Percentiles rank a stretch among this genome's conserved stretches.
Evolutionary conservation across 1,140 invertebrate genomes (phyloP).

Genomic region (Cyrtorhinus lividipennis): DNA sequence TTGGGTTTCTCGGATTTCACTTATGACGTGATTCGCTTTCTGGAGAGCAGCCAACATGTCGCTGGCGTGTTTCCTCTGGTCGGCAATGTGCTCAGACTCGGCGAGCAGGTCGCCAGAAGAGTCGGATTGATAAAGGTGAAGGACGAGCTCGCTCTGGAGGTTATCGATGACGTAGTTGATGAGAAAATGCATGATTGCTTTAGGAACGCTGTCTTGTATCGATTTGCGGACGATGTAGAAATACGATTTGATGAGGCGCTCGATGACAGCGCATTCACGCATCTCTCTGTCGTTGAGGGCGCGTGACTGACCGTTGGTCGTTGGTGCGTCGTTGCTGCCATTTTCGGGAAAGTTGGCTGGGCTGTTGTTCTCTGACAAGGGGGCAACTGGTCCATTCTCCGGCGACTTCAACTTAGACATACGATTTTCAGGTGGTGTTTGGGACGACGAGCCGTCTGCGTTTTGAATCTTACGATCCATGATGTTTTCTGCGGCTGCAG

Average conservation of each 20-base stretch:
- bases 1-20: slow-evolving; percentile 95
- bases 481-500: slow-evolving; percentile 30
- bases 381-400: too few species aligned
- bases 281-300: too few species aligned
- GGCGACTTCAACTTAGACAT: too few species aligned
- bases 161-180: slow-evolving; percentile 98
- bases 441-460: not conserved
- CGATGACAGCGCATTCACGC: slow-evolving; percentile 56
- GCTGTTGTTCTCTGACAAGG: too few species aligned
- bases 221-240: slow-evolving; percentile 98
- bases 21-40: slow-evolving; percentile 86
- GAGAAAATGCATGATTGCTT: slow-evolving; percentile 99
- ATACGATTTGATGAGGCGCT: slow-evolving; percentile 93
- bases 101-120: slow-evolving; percentile 84
- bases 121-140: slow-evolving; percentile 93
- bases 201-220: slow-evolving; percentile 97
- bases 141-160: slow-evolving; percentile 94
- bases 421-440: not conserved
- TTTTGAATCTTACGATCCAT: not conserved
- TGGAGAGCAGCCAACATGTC: slow-evolving; percentile 82
- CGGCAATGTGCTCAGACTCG: slow-evolving; percentile 94
- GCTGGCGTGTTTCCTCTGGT: slow-evolving; percentile 81
- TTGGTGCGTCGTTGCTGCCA: too few species aligned
- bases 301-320: too few species aligned
- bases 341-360: too few species aligned